Evolutionary conservation across 2,113 vertebrate species (phyloP).

Genomic region (Oophaga pumilio): DNA sequence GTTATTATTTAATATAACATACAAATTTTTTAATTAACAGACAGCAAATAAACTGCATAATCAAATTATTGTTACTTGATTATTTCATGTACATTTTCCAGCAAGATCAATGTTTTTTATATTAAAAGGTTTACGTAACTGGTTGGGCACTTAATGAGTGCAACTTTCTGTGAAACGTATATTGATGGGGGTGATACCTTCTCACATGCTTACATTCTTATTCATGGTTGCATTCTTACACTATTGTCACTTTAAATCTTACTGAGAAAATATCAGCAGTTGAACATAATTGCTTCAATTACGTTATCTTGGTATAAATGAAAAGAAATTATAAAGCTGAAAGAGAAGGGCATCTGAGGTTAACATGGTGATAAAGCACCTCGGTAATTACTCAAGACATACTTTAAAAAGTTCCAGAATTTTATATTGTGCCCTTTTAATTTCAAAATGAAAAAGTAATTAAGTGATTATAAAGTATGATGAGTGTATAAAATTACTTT

Average conservation of each 20-base stretch:
- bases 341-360: conserved; percentile 34
- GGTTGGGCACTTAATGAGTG: background rate
- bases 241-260: conserved; percentile 9
- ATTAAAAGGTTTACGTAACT: background rate
- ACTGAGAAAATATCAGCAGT: conserved; percentile 16
- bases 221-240: background rate
- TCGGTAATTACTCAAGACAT: conserved; percentile 42
- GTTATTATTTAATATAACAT: no score
- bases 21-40: no score
- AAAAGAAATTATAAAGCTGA: conserved; percentile 26
- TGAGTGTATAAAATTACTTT: conserved; percentile 18
- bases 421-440: conserved; percentile 30
- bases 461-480: conserved; percentile 44
- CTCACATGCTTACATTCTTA: conserved; percentile 5
- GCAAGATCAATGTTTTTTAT: background rate
- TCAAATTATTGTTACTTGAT: no score
- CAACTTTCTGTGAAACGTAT: conserved; percentile 1
- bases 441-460: conserved; percentile 42
- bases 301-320: conserved; percentile 22
- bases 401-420: conserved; percentile 26
- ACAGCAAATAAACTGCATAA: no score
- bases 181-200: background rate
- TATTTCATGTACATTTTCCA: background rate
- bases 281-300: conserved; percentile 41
- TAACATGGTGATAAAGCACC: conserved; percentile 33